Evolutionary conservation across 2,888 invertebrate species (phyloP), one percentile per base, ranked within the genome.

Genomic region (Cosmia pyralina): DNA sequence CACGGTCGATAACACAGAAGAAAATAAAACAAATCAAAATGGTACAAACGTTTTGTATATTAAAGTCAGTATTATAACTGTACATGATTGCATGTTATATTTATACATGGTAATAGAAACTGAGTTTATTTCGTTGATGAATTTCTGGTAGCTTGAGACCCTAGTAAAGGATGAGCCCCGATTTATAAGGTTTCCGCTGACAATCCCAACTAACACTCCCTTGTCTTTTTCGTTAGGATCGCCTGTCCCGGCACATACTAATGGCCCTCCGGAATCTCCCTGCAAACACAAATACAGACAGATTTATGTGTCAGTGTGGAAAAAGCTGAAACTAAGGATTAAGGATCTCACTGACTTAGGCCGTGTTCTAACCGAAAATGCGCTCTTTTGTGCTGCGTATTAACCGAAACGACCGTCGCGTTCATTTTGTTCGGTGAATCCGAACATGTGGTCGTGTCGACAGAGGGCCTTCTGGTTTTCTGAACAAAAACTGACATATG

Each of bases 211-310:
- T 8, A 94, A 70, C 0, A 94, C 66, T 0, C 93, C 92, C 17
- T 77, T 79, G 0, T 57, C 71, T 1, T 6, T 46, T 62, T 92
- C 92, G 0, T 86, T 83, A 0, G 91, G 89, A 53, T 93, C 92
- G 0, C 85, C 82, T 1, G 92, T 92, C 0, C 77, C 58, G 10
- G 50, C 7, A 72, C 94, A 94, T 0, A 94, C 92, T 11, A 94
- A 79, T 2, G 94, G 94, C 0, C 94, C 94, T 4, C 95, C 95
- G 0, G 94, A 94, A 79, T 94, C 94, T 41, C 93, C 94, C 94
- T 94, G 59, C 22, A 78, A 82, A 67, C 28, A 65, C 11, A 15
- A 46, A 77, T n/a, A 55, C 0, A 17, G 17, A 28, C 15, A 48
- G 13, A 17, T 17, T 48, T 1, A 22, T n/a, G 17, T 46, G 17